Evolutionary conservation across 2,888 invertebrate genomes (phyloP).

Genomic region (Troides oblongomaculatus): DNA sequence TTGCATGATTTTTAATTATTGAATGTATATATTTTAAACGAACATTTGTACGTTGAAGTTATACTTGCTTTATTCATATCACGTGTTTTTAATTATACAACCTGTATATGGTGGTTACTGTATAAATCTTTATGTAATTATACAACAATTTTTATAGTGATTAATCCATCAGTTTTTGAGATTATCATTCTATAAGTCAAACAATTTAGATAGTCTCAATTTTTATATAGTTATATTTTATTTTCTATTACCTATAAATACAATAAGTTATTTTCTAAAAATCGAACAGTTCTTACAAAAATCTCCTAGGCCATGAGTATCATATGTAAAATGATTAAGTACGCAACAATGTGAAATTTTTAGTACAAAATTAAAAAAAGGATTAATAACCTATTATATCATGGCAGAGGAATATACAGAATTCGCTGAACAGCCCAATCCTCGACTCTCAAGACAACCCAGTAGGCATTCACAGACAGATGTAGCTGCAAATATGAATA

Average conservation of each 20-base stretch:
- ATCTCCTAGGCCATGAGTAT: constrained; percentile 55
- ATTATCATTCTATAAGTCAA: no score
- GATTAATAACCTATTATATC: constrained; percentile 9
- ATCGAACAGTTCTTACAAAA: constrained; percentile 22
- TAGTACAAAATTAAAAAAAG: constrained; percentile 34
- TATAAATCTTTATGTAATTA: no score
- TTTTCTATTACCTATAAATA: not conserved
- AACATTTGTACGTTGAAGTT: no score
- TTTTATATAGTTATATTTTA: no score
- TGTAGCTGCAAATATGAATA: not conserved
- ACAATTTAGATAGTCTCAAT: no score
- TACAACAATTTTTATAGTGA: no score
- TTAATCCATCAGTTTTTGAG: no score
- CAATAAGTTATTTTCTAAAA: constrained; percentile 2
- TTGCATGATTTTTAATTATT: no score
- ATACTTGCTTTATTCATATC: no score
- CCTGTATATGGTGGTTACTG: no score
- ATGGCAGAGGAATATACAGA: constrained; percentile 36
- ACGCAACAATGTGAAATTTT: constrained; percentile 44
- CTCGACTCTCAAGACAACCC: constrained; percentile 28
- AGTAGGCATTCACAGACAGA: constrained; percentile 33
- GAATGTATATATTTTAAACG: no score
- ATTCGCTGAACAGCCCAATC: constrained; percentile 26
- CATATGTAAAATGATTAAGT: constrained; percentile 26
- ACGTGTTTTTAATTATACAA: no score